phyloP scores from a whole-genome alignment of 1,140 invertebrate genomes.

The Drosophila fuyamai region DNA sequence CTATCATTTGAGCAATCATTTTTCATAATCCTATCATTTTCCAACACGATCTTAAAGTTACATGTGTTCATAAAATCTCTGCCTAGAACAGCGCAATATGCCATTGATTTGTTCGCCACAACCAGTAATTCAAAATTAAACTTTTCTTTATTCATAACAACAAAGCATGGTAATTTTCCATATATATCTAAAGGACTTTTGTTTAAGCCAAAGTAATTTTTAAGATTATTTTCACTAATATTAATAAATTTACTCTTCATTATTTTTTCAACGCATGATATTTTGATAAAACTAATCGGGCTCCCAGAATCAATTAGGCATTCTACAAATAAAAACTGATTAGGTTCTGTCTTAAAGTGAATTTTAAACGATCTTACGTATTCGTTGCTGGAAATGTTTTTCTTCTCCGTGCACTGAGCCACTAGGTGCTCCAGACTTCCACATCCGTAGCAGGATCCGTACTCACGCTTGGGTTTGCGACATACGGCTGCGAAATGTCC shows the following conservation, averaged over 20 bases:
- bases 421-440: neutral
- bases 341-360: neutral
- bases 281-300: no score
- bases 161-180: conserved; percentile 3
- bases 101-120: no score
- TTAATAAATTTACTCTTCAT: neutral
- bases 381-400: neutral
- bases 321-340: no score
- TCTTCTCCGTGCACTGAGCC: conserved; percentile 3
- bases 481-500: conserved; percentile 4
- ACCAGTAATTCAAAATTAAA: no score
- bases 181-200: neutral
- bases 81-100: neutral
- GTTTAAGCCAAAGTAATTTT: conserved; percentile 6
- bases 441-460: conserved; percentile 2
- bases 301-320: no score
- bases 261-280: neutral
- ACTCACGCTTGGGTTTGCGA: conserved; percentile 7
- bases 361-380: conserved; percentile 5
- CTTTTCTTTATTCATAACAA: neutral
- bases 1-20: no score
- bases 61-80: conserved; percentile 10
- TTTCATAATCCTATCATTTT: neutral
- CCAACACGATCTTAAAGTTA: conserved; percentile 5
- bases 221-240: neutral